phyloP scores from a whole-genome alignment of 1,140 invertebrate species.

The Ridgeia piscesae region DNA sequence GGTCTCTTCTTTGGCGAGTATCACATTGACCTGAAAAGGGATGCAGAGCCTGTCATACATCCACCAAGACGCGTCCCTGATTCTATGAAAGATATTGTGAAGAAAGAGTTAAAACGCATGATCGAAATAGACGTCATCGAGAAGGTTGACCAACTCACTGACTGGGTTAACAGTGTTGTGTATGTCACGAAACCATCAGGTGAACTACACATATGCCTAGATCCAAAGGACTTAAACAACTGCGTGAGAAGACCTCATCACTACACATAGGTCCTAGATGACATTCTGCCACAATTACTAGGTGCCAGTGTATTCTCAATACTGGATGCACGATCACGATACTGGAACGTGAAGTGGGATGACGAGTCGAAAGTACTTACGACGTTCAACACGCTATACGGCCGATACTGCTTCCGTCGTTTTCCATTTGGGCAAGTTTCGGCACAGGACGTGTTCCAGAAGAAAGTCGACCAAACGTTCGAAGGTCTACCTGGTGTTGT shows the following conservation, averaged over 20 bases:
- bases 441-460: slow-evolving; percentile 48
- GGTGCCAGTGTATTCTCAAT: slow-evolving; percentile 56
- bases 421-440: slow-evolving; percentile 48
- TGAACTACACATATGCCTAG: too few relatives aligned
- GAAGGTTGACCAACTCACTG: too few relatives aligned
- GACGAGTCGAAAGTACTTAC: slow-evolving; percentile 40
- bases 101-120: too few relatives aligned
- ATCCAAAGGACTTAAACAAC: slow-evolving; percentile 17
- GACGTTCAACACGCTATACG: slow-evolving; percentile 39
- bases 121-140: too few relatives aligned
- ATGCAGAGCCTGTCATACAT: slow-evolving; percentile 19
- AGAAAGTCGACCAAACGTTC: slow-evolving; percentile 45
- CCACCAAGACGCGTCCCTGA: not conserved
- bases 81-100: too few relatives aligned
- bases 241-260: slow-evolving; percentile 23
- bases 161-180: too few relatives aligned
- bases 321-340: slow-evolving; percentile 58
- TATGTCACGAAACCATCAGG: too few relatives aligned
- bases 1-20: slow-evolving; percentile 1
- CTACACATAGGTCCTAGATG: slow-evolving; percentile 28
- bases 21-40: not conserved
- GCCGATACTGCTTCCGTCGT: slow-evolving; percentile 45
- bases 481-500: slow-evolving; percentile 43
- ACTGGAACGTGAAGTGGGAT: slow-evolving; percentile 55
- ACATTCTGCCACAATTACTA: slow-evolving; percentile 39